Conservation (phyloP, 1,140 invertebrate genomes). For the Spodoptera litura region DNA sequence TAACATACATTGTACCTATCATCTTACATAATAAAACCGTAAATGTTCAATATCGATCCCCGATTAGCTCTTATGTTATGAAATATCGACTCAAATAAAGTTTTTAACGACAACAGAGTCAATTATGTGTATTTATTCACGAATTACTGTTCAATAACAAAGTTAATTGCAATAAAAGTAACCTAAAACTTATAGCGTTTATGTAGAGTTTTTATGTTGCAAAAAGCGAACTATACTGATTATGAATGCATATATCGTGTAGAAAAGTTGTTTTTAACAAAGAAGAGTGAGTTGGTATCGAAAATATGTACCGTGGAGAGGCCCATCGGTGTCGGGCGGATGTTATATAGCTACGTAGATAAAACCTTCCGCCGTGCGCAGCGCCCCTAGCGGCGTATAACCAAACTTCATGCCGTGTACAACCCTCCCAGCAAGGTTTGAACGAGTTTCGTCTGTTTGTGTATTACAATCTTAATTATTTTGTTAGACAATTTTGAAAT, state of each 20-base stretch:
- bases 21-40: conserved; percentile 74
- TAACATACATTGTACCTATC: conserved; percentile 60
- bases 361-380: conserved; percentile 83
- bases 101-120: conserved; percentile 63
- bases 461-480: conserved; percentile 40
- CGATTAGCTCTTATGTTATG: conserved; percentile 58
- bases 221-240: conserved; percentile 73
- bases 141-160: conserved; percentile 60
- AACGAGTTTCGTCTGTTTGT: conserved; percentile 1
- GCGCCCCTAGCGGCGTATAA: conserved; percentile 78
- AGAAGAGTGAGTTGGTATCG: conserved; percentile 72
- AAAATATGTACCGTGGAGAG: conserved; percentile 81
- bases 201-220: conserved; percentile 50
- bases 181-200: conserved; percentile 60
- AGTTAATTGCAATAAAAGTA: conserved; percentile 62
- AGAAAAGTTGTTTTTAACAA: conserved; percentile 84
- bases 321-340: conserved; percentile 82
- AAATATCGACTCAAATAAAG: conserved; percentile 68
- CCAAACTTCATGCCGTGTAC: conserved; percentile 81
- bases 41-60: conserved; percentile 68
- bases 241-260: conserved; percentile 64
- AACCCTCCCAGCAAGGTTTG: conserved; percentile 65
- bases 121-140: conserved; percentile 66
- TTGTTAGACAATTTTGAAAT: conserved; percentile 7
- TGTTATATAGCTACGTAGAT: conserved; percentile 85